Evolutionary conservation across 2,113 vertebrate species (phyloP).

Genomic region (Regulus satrapa): DNA sequence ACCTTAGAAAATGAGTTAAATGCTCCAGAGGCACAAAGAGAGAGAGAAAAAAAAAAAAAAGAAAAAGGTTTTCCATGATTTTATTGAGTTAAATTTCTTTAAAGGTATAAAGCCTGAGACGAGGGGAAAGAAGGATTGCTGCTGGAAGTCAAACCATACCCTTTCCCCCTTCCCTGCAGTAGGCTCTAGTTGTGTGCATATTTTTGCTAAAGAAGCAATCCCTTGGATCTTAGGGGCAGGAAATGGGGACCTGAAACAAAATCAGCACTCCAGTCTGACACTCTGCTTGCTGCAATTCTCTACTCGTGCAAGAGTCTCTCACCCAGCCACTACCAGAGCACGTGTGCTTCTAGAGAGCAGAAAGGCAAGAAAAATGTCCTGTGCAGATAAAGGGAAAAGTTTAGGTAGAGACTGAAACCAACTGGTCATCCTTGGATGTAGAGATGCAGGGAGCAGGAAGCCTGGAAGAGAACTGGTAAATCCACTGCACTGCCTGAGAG

Average conservation of each 20-base stretch:
- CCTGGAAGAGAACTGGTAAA: conserved; percentile 68
- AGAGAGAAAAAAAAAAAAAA: not conserved
- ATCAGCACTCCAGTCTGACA: conserved; percentile 14
- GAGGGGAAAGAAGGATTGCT: not conserved
- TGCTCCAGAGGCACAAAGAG: not conserved
- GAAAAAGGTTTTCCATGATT: not conserved
- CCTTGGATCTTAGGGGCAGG: conserved; percentile 6
- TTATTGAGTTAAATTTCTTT: not conserved
- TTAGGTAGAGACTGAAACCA: conserved; percentile 55
- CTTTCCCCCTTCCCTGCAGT: not conserved
- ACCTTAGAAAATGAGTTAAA: conserved; percentile 21
- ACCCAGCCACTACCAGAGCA: not conserved
- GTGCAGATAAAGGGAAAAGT: conserved; percentile 57
- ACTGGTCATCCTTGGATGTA: not conserved
- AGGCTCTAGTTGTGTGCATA: not conserved
- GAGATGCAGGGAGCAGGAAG: conserved; percentile 14
- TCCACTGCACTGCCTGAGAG: conserved; percentile 50
- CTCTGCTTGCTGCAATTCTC: not conserved
- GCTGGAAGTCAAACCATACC: not conserved
- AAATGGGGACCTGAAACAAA: conserved; percentile 60
- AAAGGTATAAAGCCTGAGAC: not conserved
- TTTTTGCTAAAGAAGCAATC: not conserved
- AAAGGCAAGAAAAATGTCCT: conserved; percentile 53
- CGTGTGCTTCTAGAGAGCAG: conserved; percentile 4
- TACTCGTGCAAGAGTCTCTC: conserved; percentile 28